These are phyloP conservation scores for Polyommatus icarus DNA, from an alignment of 2,888 invertebrate genomes.

Conservation along the genomic window DNA sequence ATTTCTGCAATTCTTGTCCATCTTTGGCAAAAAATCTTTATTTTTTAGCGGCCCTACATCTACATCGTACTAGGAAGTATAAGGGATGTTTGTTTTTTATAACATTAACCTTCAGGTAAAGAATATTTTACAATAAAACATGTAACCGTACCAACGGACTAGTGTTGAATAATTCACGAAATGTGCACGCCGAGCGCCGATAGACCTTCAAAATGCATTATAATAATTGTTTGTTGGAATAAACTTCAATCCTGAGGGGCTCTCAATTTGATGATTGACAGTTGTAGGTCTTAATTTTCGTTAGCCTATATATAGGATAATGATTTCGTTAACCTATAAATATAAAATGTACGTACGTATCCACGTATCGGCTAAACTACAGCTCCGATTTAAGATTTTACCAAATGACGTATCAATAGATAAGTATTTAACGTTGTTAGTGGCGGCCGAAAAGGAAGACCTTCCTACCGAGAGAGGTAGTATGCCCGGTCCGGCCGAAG, in stretches of 20 bases:
- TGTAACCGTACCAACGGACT: conserved; percentile 47
- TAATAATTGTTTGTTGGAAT: conserved; percentile 42
- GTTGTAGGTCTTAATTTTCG: too few relatives aligned
- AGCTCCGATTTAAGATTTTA: too few relatives aligned
- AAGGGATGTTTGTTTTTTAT: conserved; percentile 45
- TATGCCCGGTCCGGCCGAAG: too few relatives aligned
- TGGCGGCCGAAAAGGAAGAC: too few relatives aligned
- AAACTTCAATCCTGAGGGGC: background rate
- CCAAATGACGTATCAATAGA: too few relatives aligned
- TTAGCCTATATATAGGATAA: too few relatives aligned
- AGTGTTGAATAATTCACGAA: conserved; percentile 65
- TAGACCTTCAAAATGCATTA: conserved; percentile 55
- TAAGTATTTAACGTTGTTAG: too few relatives aligned
- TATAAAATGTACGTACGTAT: too few relatives aligned
- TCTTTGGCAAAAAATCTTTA: background rate
- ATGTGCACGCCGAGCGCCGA: conserved; percentile 53
- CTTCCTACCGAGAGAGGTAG: too few relatives aligned
- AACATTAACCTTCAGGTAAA: conserved; percentile 42
- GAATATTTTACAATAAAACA: conserved; percentile 46
- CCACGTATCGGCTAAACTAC: too few relatives aligned
- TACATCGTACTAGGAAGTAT: background rate
- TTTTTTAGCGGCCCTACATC: background rate
- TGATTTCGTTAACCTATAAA: too few relatives aligned
- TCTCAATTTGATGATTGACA: background rate
- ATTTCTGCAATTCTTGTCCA: too few relatives aligned